Evolutionary conservation across 2,113 vertebrate genomes (phyloP).

Genomic region (Melanerpes aurifrons): DNA sequence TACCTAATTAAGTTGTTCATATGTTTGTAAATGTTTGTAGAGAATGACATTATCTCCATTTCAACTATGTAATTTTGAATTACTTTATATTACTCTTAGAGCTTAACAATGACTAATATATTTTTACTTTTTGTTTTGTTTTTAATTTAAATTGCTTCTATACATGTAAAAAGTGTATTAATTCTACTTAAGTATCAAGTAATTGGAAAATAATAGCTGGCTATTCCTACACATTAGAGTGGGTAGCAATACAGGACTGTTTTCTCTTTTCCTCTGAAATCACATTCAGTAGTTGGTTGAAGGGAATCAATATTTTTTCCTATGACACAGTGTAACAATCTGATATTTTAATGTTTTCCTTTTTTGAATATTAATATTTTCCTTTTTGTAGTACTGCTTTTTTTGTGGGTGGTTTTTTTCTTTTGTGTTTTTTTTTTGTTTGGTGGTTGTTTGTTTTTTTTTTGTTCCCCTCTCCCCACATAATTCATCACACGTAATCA

Average conservation of each 20-base stretch:
- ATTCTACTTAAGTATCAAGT: neutral
- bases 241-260: neutral
- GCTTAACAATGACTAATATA: neutral
- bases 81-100: neutral
- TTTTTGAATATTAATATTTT: too few relatives aligned
- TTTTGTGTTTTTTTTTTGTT: too few relatives aligned
- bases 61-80: neutral
- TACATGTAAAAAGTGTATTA: neutral
- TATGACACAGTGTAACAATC: rapidly evolving
- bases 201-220: neutral
- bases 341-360: neutral
- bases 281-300: neutral
- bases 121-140: neutral
- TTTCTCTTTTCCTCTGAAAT: neutral
- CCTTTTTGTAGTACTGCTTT: neutral
- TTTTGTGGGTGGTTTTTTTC: too few relatives aligned
- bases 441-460: too few relatives aligned
- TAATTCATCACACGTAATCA: neutral
- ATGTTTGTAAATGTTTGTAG: constrained; percentile 11
- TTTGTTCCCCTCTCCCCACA: too few relatives aligned
- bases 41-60: neutral
- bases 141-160: neutral
- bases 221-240: neutral
- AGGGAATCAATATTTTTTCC: neutral
- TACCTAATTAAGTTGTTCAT: neutral